Percentiles rank a stretch among this genome's conserved stretches.
phyloP scores from a whole-genome alignment of 1,140 invertebrate species.

The Liolophura sinensis region DNA sequence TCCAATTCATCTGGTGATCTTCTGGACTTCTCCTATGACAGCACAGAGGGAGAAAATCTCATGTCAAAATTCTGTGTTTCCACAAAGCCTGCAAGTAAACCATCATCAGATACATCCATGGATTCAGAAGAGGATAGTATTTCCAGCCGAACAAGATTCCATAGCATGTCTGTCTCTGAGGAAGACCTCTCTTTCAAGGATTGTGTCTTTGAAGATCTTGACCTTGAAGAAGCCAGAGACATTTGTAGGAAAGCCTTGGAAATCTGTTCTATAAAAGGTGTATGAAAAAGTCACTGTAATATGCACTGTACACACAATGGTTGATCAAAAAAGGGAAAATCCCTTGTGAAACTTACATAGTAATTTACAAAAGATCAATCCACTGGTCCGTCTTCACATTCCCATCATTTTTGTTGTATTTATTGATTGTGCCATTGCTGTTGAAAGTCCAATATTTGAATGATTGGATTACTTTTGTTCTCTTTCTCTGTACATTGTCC shows the following conservation, averaged over 20 bases:
- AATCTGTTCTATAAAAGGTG: no score
- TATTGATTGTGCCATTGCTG: no score
- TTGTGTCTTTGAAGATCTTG: neutral
- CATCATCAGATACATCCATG: neutral
- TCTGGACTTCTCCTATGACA: constrained; percentile 55
- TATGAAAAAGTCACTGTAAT: no score
- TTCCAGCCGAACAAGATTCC: constrained; percentile 3
- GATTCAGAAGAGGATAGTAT: constrained; percentile 8
- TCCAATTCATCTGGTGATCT: constrained; percentile 56
- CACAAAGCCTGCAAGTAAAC: constrained; percentile 8
- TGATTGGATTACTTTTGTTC: no score
- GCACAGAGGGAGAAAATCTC: constrained; percentile 34
- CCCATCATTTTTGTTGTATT: no score
- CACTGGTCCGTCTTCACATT: no score
- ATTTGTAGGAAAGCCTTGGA: neutral
- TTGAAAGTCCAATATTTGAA: no score
- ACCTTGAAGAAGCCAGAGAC: constrained; percentile 18
- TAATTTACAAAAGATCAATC: no score
- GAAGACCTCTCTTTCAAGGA: constrained; percentile 7
- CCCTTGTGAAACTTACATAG: no score
- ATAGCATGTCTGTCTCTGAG: constrained; percentile 8
- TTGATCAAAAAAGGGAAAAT: no score
- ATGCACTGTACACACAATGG: no score
- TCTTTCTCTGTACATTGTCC: no score
- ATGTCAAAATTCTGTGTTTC: constrained; percentile 6